These are phyloP conservation scores for Archaeoteleia sp. DNA, from an alignment of 2,888 invertebrate species.

Conservation along the genomic window DNA sequence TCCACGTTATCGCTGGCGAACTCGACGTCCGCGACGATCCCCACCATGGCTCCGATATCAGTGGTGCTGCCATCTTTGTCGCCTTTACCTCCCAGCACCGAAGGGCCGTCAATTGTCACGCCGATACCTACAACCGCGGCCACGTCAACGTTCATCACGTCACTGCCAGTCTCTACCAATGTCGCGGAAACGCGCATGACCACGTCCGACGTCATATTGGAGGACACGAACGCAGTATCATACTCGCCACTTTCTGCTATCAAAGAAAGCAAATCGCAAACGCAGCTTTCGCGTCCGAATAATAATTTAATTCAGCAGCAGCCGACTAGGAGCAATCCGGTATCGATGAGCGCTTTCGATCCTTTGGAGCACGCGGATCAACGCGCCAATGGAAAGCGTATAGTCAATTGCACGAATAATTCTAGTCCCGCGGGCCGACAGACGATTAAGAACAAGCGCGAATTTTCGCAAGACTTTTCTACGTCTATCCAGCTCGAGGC, in stretches of 20 bases:
- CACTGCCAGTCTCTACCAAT: conserved; percentile 59
- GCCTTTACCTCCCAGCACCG: conserved; percentile 57
- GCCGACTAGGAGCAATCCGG: neutral
- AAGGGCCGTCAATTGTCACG: conserved; percentile 59
- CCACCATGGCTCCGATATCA: conserved; percentile 66
- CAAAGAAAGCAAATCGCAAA: conserved; percentile 61
- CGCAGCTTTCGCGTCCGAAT: conserved; percentile 65
- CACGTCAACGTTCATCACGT: conserved; percentile 53
- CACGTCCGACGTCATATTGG: neutral
- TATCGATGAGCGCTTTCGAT: conserved; percentile 63
- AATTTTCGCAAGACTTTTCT: conserved; percentile 65
- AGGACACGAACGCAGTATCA: conserved; percentile 59
- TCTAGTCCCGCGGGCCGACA: conserved; percentile 55
- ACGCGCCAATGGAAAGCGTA: conserved; percentile 66
- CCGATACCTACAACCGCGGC: conserved; percentile 55
- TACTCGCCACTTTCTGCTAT: conserved; percentile 66
- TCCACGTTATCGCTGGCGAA: conserved; percentile 16
- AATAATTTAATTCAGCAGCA: conserved; percentile 57
- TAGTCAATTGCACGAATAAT: conserved; percentile 58
- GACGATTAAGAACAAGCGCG: conserved; percentile 64
- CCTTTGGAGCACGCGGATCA: conserved; percentile 61
- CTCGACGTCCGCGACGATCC: conserved; percentile 20
- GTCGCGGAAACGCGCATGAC: conserved; percentile 57
- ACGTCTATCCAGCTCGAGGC: conserved; percentile 70
- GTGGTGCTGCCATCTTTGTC: conserved; percentile 69